Evolutionary conservation across 2,888 invertebrate genomes (phyloP).

Genomic region (Stenchaetothrips biformis): DNA sequence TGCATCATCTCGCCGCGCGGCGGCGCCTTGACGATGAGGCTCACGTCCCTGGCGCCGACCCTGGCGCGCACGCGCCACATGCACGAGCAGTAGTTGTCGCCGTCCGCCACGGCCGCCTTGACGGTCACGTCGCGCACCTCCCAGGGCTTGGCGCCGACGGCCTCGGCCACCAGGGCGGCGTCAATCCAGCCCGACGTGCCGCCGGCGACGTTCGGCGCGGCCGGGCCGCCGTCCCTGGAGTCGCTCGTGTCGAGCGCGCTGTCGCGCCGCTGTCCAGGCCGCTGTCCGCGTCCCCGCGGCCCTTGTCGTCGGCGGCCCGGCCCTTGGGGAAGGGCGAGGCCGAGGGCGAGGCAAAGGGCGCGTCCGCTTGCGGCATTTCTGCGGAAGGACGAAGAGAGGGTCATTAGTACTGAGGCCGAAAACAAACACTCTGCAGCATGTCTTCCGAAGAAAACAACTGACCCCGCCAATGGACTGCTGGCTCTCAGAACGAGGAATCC

Average conservation of each 20-base stretch:
- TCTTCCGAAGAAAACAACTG: too few relatives aligned
- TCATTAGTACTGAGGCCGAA: background rate
- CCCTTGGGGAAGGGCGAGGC: background rate
- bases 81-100: slow-evolving; percentile 33
- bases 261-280: background rate
- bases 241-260: too few relatives aligned
- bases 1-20: slow-evolving; percentile 31
- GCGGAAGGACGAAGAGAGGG: background rate
- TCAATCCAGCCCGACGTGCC: background rate
- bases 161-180: slow-evolving; percentile 29
- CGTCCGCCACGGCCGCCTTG: slow-evolving; percentile 27
- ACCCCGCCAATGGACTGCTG: too few relatives aligned
- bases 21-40: slow-evolving; percentile 33
- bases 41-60: background rate
- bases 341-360: background rate
- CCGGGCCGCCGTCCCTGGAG: background rate
- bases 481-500: too few relatives aligned
- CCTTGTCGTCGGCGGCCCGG: background rate
- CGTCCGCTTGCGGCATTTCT: background rate
- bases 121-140: slow-evolving; percentile 20
- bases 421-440: too few relatives aligned
- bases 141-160: slow-evolving; percentile 25
- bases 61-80: slow-evolving; percentile 28
- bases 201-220: background rate
- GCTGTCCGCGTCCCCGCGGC: background rate